phyloP scores from a whole-genome alignment of 1,140 invertebrate species.

The Adelges cooleyi region DNA sequence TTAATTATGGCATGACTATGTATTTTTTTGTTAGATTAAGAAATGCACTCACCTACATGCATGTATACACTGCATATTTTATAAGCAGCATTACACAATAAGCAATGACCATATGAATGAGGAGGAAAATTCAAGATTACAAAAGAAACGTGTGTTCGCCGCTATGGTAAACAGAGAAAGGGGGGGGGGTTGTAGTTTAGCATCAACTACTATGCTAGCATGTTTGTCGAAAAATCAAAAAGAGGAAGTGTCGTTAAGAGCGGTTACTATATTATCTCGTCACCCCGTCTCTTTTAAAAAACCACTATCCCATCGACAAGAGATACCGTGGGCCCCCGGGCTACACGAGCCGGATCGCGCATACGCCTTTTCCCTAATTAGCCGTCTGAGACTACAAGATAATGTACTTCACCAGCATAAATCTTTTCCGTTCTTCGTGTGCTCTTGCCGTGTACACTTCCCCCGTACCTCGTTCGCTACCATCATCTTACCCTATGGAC shows the following conservation, averaged over 20 bases:
- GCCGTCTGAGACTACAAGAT: constrained; percentile 45
- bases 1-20: too few relatives aligned
- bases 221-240: background rate
- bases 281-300: background rate
- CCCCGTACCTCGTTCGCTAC: background rate
- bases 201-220: background rate
- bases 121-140: too few relatives aligned
- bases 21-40: too few relatives aligned
- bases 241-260: background rate
- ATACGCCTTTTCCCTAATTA: constrained; percentile 41
- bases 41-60: too few relatives aligned
- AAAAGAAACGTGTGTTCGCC: too few relatives aligned
- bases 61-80: too few relatives aligned
- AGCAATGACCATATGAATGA: too few relatives aligned
- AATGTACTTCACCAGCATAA: constrained; percentile 43
- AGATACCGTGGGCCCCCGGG: background rate
- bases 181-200: too few relatives aligned
- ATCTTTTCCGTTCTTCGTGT: constrained; percentile 36
- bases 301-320: background rate
- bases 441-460: background rate
- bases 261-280: constrained; percentile 6
- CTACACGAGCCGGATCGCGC: constrained; percentile 12
- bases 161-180: too few relatives aligned
- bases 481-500: constrained; percentile 42
- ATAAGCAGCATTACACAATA: too few relatives aligned